phyloP scores from a whole-genome alignment of 2,888 invertebrate genomes.

The Drosophila crucigera region DNA sequence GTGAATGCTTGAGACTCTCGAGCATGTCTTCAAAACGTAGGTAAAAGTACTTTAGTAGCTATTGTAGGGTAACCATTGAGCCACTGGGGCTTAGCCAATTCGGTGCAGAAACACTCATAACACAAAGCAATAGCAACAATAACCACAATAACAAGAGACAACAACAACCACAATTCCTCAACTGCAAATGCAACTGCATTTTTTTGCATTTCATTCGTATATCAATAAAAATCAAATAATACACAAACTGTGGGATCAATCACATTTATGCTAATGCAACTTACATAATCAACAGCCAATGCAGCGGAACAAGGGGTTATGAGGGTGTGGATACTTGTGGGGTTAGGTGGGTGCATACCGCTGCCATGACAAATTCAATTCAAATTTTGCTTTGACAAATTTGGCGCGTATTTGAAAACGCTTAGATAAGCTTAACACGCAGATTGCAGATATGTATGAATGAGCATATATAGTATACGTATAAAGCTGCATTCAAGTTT shows the following conservation, averaged over 20 bases:
- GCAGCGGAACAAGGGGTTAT: background rate
- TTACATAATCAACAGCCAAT: slow-evolving; percentile 66
- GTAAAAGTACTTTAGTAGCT: slow-evolving; percentile 12
- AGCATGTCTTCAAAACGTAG: background rate
- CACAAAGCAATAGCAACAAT: slow-evolving; percentile 43
- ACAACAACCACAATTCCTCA: slow-evolving; percentile 8
- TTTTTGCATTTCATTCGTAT: slow-evolving; percentile 77
- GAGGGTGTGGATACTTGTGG: slow-evolving; percentile 7
- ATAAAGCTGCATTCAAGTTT: slow-evolving; percentile 31
- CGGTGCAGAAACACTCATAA: slow-evolving; percentile 72
- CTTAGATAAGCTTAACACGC: slow-evolving; percentile 64
- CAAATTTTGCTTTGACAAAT: slow-evolving; percentile 77
- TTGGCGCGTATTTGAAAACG: slow-evolving; percentile 59
- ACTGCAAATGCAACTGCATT: slow-evolving; percentile 69
- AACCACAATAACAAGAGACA: slow-evolving; percentile 4
- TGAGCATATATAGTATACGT: slow-evolving; percentile 5
- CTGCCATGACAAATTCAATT: slow-evolving; percentile 74
- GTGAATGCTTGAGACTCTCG: background rate
- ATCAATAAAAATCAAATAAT: slow-evolving; percentile 80
- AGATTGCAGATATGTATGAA: slow-evolving; percentile 16
- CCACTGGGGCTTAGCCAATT: slow-evolving; percentile 62
- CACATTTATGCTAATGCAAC: slow-evolving; percentile 78
- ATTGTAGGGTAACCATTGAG: slow-evolving; percentile 63
- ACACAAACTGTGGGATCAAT: slow-evolving; percentile 73
- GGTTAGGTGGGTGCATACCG: slow-evolving; percentile 16